These are phyloP conservation scores for Thelaira solivaga DNA, from an alignment of 2,888 invertebrate genomes.

Conservation along the genomic window DNA sequence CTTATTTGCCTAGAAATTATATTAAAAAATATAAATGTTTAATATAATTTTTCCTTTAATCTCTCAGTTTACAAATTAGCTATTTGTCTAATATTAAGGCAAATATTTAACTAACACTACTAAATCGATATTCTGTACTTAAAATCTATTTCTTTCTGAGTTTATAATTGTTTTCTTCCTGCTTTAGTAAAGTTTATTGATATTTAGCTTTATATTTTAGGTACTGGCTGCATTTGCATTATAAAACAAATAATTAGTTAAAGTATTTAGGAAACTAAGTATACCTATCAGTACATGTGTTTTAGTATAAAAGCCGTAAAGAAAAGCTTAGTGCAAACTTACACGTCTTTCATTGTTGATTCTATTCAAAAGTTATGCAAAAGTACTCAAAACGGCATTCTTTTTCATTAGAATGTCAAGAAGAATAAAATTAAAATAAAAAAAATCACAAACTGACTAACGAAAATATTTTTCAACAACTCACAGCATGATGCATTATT, in stretches of 20 bases:
- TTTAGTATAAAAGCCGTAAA: background rate
- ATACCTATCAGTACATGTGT: background rate
- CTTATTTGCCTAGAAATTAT: no score
- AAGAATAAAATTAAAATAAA: constrained; percentile 14
- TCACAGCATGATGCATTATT: constrained; percentile 53
- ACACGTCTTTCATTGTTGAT: constrained; percentile 44
- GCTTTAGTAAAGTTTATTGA: no score
- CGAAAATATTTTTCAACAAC: constrained; percentile 2
- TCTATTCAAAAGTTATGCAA: constrained; percentile 28
- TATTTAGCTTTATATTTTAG: no score
- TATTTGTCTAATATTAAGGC: no score
- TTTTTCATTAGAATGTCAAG: constrained; percentile 31
- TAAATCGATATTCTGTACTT: no score
- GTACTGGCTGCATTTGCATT: no score
- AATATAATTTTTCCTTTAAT: no score
- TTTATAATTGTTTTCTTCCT: no score
- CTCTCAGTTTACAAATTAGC: no score
- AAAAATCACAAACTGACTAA: background rate
- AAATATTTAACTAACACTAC: no score
- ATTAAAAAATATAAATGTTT: no score
- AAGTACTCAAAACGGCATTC: constrained; percentile 39
- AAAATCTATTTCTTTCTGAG: no score
- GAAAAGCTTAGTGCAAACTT: constrained; percentile 35
- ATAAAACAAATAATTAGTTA: background rate
- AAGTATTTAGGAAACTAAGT: background rate